Base-by-base conservation (phyloP, 2,113 vertebrate genomes). In the Smithornis capensis region DNA sequence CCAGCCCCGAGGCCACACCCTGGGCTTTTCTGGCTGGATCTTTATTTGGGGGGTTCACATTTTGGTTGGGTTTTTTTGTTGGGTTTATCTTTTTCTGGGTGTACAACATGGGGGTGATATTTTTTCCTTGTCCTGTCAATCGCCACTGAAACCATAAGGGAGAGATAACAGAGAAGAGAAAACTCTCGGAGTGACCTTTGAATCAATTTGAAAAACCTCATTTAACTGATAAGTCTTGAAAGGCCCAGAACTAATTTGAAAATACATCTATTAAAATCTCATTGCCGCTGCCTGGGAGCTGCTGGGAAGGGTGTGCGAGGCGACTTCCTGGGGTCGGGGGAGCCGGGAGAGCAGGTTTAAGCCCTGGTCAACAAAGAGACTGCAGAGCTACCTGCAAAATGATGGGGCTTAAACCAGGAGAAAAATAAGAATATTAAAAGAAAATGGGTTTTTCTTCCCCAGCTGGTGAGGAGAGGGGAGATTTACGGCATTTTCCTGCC, bases 151-250 rank as follows among this genome's bases (percentile, higher is more conserved):
- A 83, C 95, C 95, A 94, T 95, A 94, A 96, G 93, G 84, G 91
- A 96, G 95, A 95, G 97, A 94, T 92, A 87, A 95, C 87, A 85
- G 73, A 96, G 92, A 82, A 81, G 91, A 90, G 90, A 92, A 97
- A 92, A 91, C 70, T 92, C 95, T 95, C 64, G 0, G 83, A 96
- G 91, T 97, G 97, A 98, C 97, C 97, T 98, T 97, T 98, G 97
- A 92, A 96, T 95, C 94, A 94, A 89, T 83, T 95, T 85, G 91
- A 96, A 97, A 97, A 97, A 73, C 85, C 97, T 96, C 96, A 93
- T 97, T 97, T 97, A 95, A 96, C 95, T 97, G 97, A 97, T 98
- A 97, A 98, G 96, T 97, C 96, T 97, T 97, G 97, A 97, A 98
- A 97, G 97, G 91, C 82, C 92, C 93, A 96, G 96, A 95, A 97